These are phyloP conservation scores for Diuraphis noxia DNA, from an alignment of 1,140 invertebrate species.

Conservation along the genomic window DNA sequence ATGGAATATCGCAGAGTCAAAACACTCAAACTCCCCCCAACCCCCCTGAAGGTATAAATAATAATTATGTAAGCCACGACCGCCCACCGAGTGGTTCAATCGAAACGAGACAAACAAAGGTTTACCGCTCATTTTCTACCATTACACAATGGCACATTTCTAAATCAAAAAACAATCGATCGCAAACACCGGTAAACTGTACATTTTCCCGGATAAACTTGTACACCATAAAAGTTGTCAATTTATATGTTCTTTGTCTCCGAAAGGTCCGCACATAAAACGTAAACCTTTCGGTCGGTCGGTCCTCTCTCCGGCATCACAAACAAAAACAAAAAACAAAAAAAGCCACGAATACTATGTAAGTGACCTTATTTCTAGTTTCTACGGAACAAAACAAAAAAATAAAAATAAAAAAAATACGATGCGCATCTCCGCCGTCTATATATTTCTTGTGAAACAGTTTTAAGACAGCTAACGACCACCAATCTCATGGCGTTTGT, in stretches of 20 bases:
- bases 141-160: background rate
- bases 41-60: background rate
- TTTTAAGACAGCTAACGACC: slow-evolving; percentile 51
- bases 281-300: slow-evolving; percentile 20
- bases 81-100: background rate
- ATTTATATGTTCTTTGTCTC: slow-evolving; percentile 45
- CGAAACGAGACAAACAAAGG: background rate
- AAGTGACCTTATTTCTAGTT: slow-evolving; percentile 40
- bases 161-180: slow-evolving; percentile 22
- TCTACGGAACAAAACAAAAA: background rate
- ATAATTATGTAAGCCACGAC: background rate
- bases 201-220: slow-evolving; percentile 11
- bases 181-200: background rate
- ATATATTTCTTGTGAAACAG: slow-evolving; percentile 22
- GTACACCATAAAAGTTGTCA: slow-evolving; percentile 35
- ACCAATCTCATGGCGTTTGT: slow-evolving; percentile 15
- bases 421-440: background rate
- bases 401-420: background rate
- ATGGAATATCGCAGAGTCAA: background rate
- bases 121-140: background rate
- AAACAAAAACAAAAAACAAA: slow-evolving; percentile 1
- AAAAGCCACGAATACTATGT: slow-evolving; percentile 5
- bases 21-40: background rate
- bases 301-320: background rate
- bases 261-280: slow-evolving; percentile 25